phyloP scores from a whole-genome alignment of 2,888 invertebrate species.

The Ectobius pallidus region DNA sequence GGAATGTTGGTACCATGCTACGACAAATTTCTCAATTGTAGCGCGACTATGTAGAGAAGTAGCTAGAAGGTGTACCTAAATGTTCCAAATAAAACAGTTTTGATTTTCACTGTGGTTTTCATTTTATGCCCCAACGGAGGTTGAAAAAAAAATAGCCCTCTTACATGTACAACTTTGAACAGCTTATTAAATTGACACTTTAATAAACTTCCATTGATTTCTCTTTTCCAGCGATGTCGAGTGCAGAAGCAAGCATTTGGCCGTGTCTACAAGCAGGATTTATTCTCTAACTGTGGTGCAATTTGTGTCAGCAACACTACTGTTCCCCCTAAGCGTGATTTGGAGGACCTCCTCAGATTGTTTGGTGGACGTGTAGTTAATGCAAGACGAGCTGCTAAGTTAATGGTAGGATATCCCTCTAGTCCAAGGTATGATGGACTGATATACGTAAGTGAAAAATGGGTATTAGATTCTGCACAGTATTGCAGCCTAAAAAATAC shows the following conservation, averaged over 20 bases:
- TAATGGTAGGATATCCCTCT: conserved; percentile 60
- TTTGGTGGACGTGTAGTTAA: conserved; percentile 63
- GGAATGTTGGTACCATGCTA: no score
- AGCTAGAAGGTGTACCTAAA: no score
- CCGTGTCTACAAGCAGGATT: conserved; percentile 60
- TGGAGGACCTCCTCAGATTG: conserved; percentile 63
- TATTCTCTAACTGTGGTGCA: conserved; percentile 63
- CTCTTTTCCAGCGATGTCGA: conserved; percentile 68
- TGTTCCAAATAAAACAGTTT: no score
- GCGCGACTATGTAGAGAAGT: no score
- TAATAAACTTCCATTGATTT: no score
- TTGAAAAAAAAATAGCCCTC: no score
- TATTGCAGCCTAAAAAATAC: background rate
- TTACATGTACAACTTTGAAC: no score
- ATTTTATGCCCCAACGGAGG: no score
- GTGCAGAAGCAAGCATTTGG: conserved; percentile 62
- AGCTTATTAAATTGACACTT: no score
- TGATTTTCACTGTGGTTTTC: no score
- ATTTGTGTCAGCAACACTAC: conserved; percentile 62
- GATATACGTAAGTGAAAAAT: background rate
- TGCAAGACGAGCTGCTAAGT: conserved; percentile 57
- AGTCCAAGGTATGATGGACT: background rate
- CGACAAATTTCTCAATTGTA: no score
- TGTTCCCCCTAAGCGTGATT: conserved; percentile 58
- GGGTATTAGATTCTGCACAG: background rate